Conservation (phyloP, 2,113 vertebrate species). For the Indri indri region DNA sequence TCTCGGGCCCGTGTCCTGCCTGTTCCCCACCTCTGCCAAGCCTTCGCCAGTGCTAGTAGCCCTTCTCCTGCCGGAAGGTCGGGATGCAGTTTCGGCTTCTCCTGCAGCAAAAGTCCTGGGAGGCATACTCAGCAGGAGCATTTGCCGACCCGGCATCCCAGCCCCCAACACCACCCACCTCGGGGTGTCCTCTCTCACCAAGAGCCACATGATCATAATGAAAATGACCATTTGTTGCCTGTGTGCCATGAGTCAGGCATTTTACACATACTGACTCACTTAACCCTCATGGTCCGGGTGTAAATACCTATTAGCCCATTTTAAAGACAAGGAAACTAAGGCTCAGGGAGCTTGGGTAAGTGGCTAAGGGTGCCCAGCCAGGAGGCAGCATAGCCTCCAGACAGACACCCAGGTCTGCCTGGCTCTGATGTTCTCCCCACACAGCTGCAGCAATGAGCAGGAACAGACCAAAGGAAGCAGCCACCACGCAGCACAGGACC, state of each 20-base stretch:
- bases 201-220: not conserved
- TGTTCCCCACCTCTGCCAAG: not conserved
- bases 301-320: not conserved
- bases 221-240: not conserved
- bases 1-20: not conserved
- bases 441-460: accelerated
- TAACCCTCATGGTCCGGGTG: not conserved
- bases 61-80: not conserved
- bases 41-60: not conserved
- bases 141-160: not conserved
- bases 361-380: not conserved
- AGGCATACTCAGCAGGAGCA: not conserved
- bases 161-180: not conserved
- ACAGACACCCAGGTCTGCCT: not conserved
- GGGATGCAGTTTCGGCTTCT: not conserved
- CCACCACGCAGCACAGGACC: accelerated
- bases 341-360: not conserved
- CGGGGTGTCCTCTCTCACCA: not conserved
- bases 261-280: not conserved
- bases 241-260: not conserved
- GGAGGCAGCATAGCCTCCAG: not conserved
- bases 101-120: not conserved
- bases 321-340: not conserved
- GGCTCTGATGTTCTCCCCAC: no score
- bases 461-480: not conserved